Base-by-base conservation (phyloP, 2,797 vertebrate genomes). In the Podarcis lilfordi region DNA sequence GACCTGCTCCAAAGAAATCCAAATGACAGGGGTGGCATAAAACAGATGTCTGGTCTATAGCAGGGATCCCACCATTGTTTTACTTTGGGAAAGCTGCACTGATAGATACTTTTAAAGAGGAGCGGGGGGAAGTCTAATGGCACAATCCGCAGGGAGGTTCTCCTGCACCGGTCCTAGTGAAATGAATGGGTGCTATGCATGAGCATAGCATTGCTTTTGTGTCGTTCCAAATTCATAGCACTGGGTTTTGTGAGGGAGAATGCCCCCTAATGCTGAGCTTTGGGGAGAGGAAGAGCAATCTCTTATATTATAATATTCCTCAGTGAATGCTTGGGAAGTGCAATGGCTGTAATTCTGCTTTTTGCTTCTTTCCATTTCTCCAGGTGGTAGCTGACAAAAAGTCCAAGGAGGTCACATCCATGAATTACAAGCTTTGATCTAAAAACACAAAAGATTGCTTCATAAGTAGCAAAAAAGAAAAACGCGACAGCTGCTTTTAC, bases 401-500 rank as follows among this genome's bases (percentile, higher is more conserved):
- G 84, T 68, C 50, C 23, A 85, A 76, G 55, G 71, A 92, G 89
- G 89, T 90, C 89, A 69, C 11, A 0, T 13, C 64, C 88, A 89
- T 35, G 71, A 92, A 91, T 32, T 7, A 50, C 71, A 91, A 86
- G 84, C 40, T 85, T 90, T 59, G 83, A 66, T 82, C 89, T 17
- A 77, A 83, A 86, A 88, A 89, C 84, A 89, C 88, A 92, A 81
- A 92, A 91, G 78, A 79, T 86, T 79, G 82, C 50, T 91, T 89
- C 86, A 85, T 88, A 85, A 85, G 77, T 88, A 88, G 84, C n/a
- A 86, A 83, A 81, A 72, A 40, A 61, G 66, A 64, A 61, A 76
- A 91, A 90, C 72, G 82, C 75, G 66, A 82, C 91, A 90, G 89
- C 93, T 93, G 92, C 84, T 85, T 86, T 88, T 71, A 91, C 86